Evolutionary conservation across 2,888 invertebrate genomes (phyloP), one percentile per base, ranked within the genome.

Genomic region (Eubasilissa splendida): DNA sequence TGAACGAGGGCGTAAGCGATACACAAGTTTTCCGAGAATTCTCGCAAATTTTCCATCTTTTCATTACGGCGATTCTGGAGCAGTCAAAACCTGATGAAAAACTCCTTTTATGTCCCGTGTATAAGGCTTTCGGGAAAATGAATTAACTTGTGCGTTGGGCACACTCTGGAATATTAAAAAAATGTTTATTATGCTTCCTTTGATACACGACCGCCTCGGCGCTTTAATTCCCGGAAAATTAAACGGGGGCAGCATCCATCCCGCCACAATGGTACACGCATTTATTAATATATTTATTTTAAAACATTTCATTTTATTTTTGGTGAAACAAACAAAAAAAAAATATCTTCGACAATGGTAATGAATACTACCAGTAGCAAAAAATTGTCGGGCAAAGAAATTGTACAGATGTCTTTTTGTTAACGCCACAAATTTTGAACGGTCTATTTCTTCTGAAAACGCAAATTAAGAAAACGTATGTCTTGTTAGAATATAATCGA

Each of bases 81-180:
- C 54, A 70, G 70, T 53, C 70, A 70, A 52, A 70, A 54, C 22
- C 14, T 53, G 53, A 31, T 54, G 68, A 54, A 70, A 70, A 70
- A 70, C 31, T 70, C 22, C 70, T 22, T 70, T 53, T 70, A 70
- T 70, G 52, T 22, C 22, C 22, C 22, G 52, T n/a, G 22, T 22
- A 70, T 50, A 79, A 75, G 60, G 74, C 52, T 53, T 50, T 59
- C 42, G 31, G 59, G 66, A 76, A 75, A 74, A 81, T 78, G 77
- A 78, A 81, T 78, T 73, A 78, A 78, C 73, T 81, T 74, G 56
- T 50, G 70, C 70, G 70, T 76, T 71, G 5, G 77, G 71, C 31
- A 71, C 66, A 70, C 59, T 75, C 75, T 31, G 71, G 22, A 33
- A 77, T 80, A 82, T 82, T 80, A 71, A 58, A 76, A 68, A 60